Evolutionary conservation across 2,888 invertebrate species (phyloP), one percentile per base, ranked within the genome.

Genomic region (Criorhina ranunculi): DNA sequence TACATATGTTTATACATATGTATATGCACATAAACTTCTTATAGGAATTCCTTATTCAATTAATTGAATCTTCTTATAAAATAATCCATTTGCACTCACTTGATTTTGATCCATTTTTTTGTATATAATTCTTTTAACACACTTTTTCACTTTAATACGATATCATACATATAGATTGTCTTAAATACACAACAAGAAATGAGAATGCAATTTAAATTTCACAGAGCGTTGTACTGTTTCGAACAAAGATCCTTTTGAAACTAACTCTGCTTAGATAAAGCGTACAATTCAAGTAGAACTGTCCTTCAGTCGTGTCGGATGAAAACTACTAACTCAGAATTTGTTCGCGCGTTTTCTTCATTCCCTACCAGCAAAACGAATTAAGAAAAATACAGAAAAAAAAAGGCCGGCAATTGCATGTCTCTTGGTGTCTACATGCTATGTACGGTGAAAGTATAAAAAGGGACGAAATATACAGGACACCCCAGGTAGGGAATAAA

Each of bases 291-390:
- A 3, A 15, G 5, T 9, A 15, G 53, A 33, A 31, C 15, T n/a
- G 1, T 12, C 15, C 29, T 9, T 33, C 24, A 4, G 7, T 51
- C 11, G 7, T 31, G n/a, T 17, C 33, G 12, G 33, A 9, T 15
- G 33, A 33, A 53, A 33, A 33, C n/a, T 57, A 11, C 9, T 11
- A 37, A 37, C 11, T 37, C 0, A 17, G 40, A 24, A 29, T 15
- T 42, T 67, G n/a, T 67, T 37, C 51, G 66, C 66, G 66, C 66
- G 46, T 4, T 46, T 51, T 51, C 51, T 24, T 57, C 24, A 3
- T 35, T n/a, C 35, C 37, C 49, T 12, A 7, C 24, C 9, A 9
- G 9, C 49, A 53, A 67, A 40, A 24, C 17, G 17, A 53, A 29
- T 37, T 37, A 11, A 17, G 11, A 37, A 2, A 11, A 59, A n/a